Percentiles rank a stretch among this genome's conserved stretches.
These are phyloP conservation scores for Odontomyia ornata DNA, from an alignment of 2,888 invertebrate genomes.

Conservation along the genomic window DNA sequence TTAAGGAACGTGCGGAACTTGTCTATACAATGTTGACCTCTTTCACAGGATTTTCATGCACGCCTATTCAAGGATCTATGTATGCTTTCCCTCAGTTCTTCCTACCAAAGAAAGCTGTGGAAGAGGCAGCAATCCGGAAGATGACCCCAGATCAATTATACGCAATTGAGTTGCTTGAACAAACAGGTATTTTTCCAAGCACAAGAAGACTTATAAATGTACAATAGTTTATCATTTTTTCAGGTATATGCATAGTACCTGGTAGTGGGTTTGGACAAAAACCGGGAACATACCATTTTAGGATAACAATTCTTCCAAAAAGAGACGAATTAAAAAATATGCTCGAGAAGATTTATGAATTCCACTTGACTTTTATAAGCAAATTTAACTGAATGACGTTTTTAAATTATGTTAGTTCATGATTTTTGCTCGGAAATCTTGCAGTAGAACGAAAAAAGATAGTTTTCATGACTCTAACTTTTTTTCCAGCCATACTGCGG, in stretches of 20 bases:
- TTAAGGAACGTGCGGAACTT: slow-evolving; percentile 81
- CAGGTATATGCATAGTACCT: slow-evolving; percentile 85
- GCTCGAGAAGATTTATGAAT: slow-evolving; percentile 81
- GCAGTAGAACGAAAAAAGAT: too few relatives aligned
- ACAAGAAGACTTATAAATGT: background rate
- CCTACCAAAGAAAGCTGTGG: slow-evolving; percentile 84
- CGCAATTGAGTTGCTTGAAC: slow-evolving; percentile 90
- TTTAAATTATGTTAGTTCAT: too few relatives aligned
- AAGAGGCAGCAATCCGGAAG: slow-evolving; percentile 78
- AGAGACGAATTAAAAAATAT: slow-evolving; percentile 81
- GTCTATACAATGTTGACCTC: slow-evolving; percentile 88
- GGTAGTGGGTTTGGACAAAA: slow-evolving; percentile 96
- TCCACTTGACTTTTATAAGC: slow-evolving; percentile 84
- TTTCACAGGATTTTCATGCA: slow-evolving; percentile 89
- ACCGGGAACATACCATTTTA: slow-evolving; percentile 94
- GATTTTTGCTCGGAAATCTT: too few relatives aligned
- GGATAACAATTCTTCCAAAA: slow-evolving; percentile 93
- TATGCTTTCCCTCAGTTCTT: slow-evolving; percentile 93
- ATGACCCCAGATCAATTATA: slow-evolving; percentile 90
- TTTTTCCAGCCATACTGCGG: too few relatives aligned
- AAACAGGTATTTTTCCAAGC: slow-evolving; percentile 68
- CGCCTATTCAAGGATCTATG: slow-evolving; percentile 93
- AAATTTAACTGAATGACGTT: slow-evolving; percentile 73
- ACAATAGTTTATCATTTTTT: background rate
- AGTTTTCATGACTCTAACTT: too few relatives aligned